Percentiles rank a stretch among this genome's conserved stretches.
phyloP scores from a whole-genome alignment of 2,113 vertebrate genomes.

The Sinocyclocheilus anshuiensis region DNA sequence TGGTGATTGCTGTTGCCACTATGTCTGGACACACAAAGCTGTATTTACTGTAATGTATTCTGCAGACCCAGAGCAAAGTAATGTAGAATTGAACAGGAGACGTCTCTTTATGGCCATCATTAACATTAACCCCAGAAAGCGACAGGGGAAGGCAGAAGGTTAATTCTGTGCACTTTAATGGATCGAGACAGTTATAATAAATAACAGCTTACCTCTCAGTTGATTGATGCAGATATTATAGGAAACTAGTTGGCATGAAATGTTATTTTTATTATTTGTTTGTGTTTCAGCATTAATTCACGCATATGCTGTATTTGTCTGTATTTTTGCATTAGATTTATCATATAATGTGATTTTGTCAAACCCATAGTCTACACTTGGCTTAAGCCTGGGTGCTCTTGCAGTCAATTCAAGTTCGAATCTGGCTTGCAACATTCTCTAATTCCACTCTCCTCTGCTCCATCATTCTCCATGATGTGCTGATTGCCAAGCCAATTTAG shows the following conservation, averaged over 20 bases:
- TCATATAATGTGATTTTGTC: not conserved
- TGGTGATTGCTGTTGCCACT: conserved; percentile 39
- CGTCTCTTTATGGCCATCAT: conserved; percentile 64
- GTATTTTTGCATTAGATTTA: not conserved
- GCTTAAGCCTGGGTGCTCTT: not conserved
- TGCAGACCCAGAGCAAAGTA: conserved; percentile 55
- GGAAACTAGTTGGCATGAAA: not conserved
- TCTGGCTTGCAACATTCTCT: not conserved
- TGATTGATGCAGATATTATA: conserved; percentile 20
- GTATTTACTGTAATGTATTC: conserved; percentile 64
- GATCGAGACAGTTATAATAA: conserved; percentile 49
- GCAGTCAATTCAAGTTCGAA: not conserved
- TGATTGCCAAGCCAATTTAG: not conserved
- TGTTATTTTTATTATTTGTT: not conserved
- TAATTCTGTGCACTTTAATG: conserved; percentile 58
- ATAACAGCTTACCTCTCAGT: conserved; percentile 42
- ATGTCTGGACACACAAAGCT: conserved; percentile 28
- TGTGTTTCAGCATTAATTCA: not conserved
- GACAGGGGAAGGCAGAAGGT: conserved; percentile 46
- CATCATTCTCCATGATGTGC: not conserved
- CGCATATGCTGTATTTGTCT: not conserved
- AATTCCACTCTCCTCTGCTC: not conserved
- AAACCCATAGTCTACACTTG: not conserved
- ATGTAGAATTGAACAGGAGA: conserved; percentile 55
- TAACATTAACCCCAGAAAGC: conserved; percentile 57